These are phyloP conservation scores for Anastatus disparis DNA, from an alignment of 1,140 invertebrate genomes.

Conservation along the genomic window DNA sequence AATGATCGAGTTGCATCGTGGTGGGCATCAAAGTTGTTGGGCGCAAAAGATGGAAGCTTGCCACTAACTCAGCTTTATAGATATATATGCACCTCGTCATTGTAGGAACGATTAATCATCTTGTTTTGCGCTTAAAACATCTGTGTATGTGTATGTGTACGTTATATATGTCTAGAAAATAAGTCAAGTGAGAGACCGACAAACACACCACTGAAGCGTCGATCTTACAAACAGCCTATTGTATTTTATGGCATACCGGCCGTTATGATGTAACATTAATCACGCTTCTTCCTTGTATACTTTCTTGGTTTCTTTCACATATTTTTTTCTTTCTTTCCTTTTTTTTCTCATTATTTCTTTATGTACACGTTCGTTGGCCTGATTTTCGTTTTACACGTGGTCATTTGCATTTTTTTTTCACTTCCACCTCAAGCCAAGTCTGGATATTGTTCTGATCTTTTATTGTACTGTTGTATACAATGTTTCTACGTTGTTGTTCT, in stretches of 20 bases:
- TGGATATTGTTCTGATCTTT: not conserved
- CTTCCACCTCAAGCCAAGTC: too few relatives aligned
- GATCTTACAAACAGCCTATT: conserved; percentile 33
- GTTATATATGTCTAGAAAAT: not conserved
- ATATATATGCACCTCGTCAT: conserved; percentile 35
- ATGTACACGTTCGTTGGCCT: not conserved
- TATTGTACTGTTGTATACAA: not conserved
- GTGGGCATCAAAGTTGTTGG: too few relatives aligned
- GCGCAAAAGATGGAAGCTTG: not conserved
- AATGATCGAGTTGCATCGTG: too few relatives aligned
- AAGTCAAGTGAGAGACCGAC: not conserved
- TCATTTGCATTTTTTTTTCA: not conserved
- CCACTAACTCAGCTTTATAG: too few relatives aligned
- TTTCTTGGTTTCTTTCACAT: not conserved
- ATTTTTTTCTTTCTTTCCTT: too few relatives aligned
- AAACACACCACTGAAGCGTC: not conserved
- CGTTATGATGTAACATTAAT: conserved; percentile 24
- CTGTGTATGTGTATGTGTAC: too few relatives aligned
- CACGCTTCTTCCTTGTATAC: not conserved
- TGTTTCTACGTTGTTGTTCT: too few relatives aligned
- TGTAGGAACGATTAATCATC: conserved; percentile 30
- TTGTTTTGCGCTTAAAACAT: conserved; percentile 3
- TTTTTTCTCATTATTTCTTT: too few relatives aligned
- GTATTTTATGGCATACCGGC: not conserved
- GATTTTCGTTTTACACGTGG: not conserved